Evolutionary conservation across 1,140 invertebrate genomes (phyloP).

Genomic region (Archegozetes longisetosus): DNA sequence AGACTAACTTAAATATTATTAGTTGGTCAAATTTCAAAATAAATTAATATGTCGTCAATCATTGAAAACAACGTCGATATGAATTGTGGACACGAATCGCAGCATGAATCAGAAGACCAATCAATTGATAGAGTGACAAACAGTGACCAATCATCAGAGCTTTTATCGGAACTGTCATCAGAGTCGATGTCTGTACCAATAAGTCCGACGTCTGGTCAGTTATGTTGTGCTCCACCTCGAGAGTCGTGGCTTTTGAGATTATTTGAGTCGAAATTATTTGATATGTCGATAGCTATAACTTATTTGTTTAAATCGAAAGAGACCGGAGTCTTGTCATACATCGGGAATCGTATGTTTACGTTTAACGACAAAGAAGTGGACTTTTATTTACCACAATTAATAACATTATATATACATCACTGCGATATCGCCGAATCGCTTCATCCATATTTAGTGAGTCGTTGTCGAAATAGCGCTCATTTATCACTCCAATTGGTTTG

Average conservation of each 20-base stretch:
- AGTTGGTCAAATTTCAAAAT: too few species aligned
- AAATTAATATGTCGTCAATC: too few species aligned
- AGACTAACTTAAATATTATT: too few species aligned
- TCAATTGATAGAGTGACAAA: too few species aligned
- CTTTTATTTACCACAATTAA: conserved; percentile 91
- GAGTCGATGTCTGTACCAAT: conserved; percentile 17
- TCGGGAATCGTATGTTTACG: conserved; percentile 84
- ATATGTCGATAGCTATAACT: conserved; percentile 92
- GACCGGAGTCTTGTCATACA: conserved; percentile 41
- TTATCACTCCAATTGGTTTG: conserved; percentile 90
- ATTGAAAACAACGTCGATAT: too few species aligned
- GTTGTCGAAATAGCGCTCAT: conserved; percentile 80
- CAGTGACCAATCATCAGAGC: too few species aligned
- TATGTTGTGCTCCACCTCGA: conserved; percentile 23
- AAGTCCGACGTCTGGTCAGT: too few species aligned
- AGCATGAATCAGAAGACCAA: too few species aligned
- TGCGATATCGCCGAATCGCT: conserved; percentile 84
- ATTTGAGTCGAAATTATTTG: conserved; percentile 91
- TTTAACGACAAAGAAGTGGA: conserved; percentile 82
- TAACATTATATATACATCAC: conserved; percentile 97
- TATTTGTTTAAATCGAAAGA: conserved; percentile 98
- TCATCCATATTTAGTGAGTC: conserved; percentile 78
- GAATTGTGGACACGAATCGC: too few species aligned
- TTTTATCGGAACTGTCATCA: too few species aligned
- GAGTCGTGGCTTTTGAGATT: conserved; percentile 59